phyloP scores from a whole-genome alignment of 2,113 vertebrate species.

The Cygnus atratus region DNA sequence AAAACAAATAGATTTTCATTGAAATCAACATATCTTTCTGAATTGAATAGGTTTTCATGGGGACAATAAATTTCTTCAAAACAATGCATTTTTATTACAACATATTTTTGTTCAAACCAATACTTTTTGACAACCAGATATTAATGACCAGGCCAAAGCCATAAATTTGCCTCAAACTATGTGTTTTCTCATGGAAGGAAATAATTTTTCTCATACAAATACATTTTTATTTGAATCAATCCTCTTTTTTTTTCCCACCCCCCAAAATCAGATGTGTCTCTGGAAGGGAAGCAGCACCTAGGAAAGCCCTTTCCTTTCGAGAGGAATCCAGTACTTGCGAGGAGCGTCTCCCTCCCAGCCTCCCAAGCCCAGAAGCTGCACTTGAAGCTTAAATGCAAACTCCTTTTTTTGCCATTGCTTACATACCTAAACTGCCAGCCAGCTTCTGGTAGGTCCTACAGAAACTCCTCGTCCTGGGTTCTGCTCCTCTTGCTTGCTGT shows the following conservation, averaged over 20 bases:
- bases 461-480: not conserved
- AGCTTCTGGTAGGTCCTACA: not conserved
- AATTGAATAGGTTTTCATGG: slow-evolving; percentile 83
- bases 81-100: slow-evolving; percentile 87
- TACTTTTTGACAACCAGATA: slow-evolving; percentile 87
- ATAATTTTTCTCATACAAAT: slow-evolving; percentile 86
- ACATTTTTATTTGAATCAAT: slow-evolving; percentile 85
- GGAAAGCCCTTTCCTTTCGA: slow-evolving; percentile 65
- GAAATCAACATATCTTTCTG: slow-evolving; percentile 83
- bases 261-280: slow-evolving; percentile 74
- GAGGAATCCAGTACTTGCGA: slow-evolving; percentile 10
- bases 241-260: slow-evolving; percentile 40
- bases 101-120: slow-evolving; percentile 88
- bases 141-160: slow-evolving; percentile 83
- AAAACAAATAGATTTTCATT: slow-evolving; percentile 83
- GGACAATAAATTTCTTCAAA: slow-evolving; percentile 86
- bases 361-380: not conserved
- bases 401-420: not conserved
- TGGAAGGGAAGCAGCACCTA: slow-evolving; percentile 48
- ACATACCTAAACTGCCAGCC: not conserved
- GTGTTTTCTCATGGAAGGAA: slow-evolving; percentile 81
- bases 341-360: not conserved
- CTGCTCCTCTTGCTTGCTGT: not conserved
- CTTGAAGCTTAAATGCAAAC: not conserved
- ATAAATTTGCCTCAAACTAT: slow-evolving; percentile 85